Conservation (phyloP, 2,113 vertebrate genomes). For the Meleagris gallopavo region DNA sequence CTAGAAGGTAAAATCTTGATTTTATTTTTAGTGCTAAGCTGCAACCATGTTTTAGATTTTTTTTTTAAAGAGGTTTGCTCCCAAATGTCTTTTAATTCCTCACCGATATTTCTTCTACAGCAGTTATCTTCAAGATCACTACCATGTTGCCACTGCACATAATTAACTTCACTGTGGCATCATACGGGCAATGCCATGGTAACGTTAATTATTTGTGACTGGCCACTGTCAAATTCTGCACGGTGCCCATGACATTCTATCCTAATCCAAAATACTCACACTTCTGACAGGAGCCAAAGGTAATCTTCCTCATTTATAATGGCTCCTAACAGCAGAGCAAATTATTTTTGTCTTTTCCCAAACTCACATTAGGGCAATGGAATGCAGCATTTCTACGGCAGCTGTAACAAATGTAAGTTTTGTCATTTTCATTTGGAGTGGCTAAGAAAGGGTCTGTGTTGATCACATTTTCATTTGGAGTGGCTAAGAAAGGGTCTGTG, state of each 20-base stretch:
- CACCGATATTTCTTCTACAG: background rate
- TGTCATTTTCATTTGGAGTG: background rate
- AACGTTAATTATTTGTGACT: constrained; percentile 49
- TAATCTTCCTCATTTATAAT: constrained; percentile 28
- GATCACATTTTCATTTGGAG: background rate
- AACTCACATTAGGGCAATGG: background rate
- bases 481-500: background rate
- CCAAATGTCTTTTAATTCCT: constrained; percentile 7
- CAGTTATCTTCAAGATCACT: constrained; percentile 41
- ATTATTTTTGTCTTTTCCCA: constrained; percentile 10
- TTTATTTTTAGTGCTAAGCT: background rate
- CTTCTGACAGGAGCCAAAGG: constrained; percentile 3
- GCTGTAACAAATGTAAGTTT: background rate
- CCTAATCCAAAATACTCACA: background rate
- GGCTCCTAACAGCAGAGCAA: background rate
- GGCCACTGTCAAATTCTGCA: constrained; percentile 13
- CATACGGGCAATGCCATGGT: constrained; percentile 17
- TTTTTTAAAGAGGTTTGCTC: background rate
- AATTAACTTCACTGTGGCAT: constrained; percentile 35
- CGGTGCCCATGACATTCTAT: background rate
- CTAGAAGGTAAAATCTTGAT: background rate
- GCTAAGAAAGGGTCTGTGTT: background rate
- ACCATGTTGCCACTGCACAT: background rate
- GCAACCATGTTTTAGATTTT: background rate
- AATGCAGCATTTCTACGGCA: background rate